Evolutionary conservation across 2,113 vertebrate genomes (phyloP).

Genomic region (Rhombomys opimus): DNA sequence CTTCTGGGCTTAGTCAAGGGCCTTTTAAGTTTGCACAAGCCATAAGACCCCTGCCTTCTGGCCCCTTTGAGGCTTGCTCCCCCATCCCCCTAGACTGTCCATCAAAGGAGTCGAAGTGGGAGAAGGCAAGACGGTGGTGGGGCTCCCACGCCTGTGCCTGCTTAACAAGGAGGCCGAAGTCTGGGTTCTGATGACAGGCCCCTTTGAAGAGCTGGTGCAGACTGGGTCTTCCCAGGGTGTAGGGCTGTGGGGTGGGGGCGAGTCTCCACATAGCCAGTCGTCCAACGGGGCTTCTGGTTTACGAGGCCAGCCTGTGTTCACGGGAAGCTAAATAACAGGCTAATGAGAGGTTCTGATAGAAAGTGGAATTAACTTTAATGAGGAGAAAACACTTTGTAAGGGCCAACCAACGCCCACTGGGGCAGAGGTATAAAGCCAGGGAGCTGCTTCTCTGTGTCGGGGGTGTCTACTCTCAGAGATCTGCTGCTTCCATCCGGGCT

Average conservation of each 20-base stretch:
- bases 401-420: slow-evolving; percentile 74
- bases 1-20: neutral
- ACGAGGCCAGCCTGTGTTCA: slow-evolving; percentile 58
- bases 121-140: neutral
- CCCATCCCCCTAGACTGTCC: neutral
- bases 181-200: slow-evolving; percentile 57
- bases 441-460: neutral
- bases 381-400: slow-evolving; percentile 76
- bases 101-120: slow-evolving; percentile 24
- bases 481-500: fast-evolving
- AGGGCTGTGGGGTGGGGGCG: neutral
- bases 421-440: slow-evolving; percentile 69
- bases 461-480: neutral
- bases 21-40: neutral
- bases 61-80: neutral
- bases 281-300: slow-evolving; percentile 67
- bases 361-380: slow-evolving; percentile 81
- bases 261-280: neutral
- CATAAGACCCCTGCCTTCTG: neutral
- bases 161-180: slow-evolving; percentile 9
- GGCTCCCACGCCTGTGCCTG: slow-evolving; percentile 62
- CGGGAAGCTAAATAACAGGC: slow-evolving; percentile 72
- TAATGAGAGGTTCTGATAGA: slow-evolving; percentile 75
- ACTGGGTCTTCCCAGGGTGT: slow-evolving; percentile 16
- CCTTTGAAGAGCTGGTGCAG: slow-evolving; percentile 78